Evolutionary conservation across 2,888 invertebrate genomes (phyloP).

Genomic region (Eupithecia pulchellata): DNA sequence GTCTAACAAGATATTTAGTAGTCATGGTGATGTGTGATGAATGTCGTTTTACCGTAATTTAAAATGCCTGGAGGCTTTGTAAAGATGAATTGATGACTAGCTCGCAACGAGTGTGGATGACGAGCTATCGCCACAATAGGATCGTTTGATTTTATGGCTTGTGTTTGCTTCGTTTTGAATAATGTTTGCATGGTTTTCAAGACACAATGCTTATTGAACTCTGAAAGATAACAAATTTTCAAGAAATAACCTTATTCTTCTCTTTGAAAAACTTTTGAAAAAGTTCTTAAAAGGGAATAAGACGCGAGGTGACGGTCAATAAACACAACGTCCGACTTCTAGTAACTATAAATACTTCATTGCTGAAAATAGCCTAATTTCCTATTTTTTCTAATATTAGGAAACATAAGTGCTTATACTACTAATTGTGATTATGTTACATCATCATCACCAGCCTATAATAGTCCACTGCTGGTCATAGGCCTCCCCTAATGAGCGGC

Average conservation of each 20-base stretch:
- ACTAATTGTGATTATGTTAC: too few species aligned
- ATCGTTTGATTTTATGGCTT: not conserved
- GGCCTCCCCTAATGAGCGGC: too few species aligned
- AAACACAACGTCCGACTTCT: not conserved
- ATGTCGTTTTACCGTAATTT: not conserved
- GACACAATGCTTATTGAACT: too few species aligned
- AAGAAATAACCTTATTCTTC: too few species aligned
- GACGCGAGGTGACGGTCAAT: not conserved
- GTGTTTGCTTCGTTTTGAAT: too few species aligned
- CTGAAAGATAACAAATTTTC: too few species aligned
- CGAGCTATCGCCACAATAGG: not conserved
- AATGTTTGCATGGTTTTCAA: not conserved
- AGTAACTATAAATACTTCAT: not conserved
- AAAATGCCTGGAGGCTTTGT: constrained; percentile 1
- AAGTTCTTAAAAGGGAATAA: not conserved
- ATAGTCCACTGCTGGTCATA: too few species aligned
- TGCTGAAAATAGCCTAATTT: too few species aligned
- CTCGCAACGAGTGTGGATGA: not conserved
- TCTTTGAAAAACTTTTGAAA: not conserved
- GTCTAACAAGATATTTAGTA: constrained; percentile 7
- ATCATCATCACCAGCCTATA: too few species aligned
- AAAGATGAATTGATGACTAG: not conserved
- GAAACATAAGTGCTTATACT: too few species aligned
- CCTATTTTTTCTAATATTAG: too few species aligned
- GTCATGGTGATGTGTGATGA: constrained; percentile 12